Evolutionary conservation across 2,888 invertebrate genomes (phyloP).

Genomic region (Hydroisotoma schaefferi): DNA sequence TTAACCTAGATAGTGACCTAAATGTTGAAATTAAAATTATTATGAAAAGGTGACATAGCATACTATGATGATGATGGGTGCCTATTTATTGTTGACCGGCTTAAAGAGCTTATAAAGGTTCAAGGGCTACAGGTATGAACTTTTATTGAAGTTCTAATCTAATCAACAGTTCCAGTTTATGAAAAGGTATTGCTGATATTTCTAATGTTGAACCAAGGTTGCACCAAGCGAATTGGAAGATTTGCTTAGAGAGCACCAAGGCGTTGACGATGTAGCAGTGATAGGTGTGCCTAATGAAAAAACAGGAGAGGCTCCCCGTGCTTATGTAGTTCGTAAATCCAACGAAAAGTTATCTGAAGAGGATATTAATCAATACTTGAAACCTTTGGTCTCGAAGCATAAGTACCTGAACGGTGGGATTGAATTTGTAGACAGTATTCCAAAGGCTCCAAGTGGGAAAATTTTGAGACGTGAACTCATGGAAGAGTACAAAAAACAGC

Average conservation of each 20-base stretch:
- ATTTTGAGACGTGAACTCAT: conserved; percentile 66
- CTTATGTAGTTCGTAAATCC: conserved; percentile 64
- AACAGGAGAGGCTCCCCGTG: conserved; percentile 72
- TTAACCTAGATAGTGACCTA: neutral
- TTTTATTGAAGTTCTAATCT: neutral
- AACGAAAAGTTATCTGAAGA: conserved; percentile 55
- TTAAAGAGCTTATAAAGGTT: conserved; percentile 70
- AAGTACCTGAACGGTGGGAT: conserved; percentile 70
- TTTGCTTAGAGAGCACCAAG: conserved; percentile 67
- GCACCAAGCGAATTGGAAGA: conserved; percentile 84
- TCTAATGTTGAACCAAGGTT: conserved; percentile 59
- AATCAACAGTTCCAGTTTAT: neutral
- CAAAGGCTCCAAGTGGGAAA: conserved; percentile 72
- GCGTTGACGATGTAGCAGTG: conserved; percentile 77
- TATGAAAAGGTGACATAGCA: conserved; percentile 21
- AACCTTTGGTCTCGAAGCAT: conserved; percentile 67
- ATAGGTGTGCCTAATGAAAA: conserved; percentile 67
- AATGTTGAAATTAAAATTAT: neutral
- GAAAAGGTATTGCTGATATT: neutral
- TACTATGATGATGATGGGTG: conserved; percentile 71
- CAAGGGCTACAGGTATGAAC: conserved; percentile 40
- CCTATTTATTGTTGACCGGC: conserved; percentile 72
- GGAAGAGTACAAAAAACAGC: conserved; percentile 28
- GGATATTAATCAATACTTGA: conserved; percentile 63
- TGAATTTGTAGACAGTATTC: conserved; percentile 65